Percentiles rank a stretch among this genome's conserved stretches.
Evolutionary conservation across 2,888 invertebrate genomes (phyloP).

Genomic region (Gnatocerus cornutus): DNA sequence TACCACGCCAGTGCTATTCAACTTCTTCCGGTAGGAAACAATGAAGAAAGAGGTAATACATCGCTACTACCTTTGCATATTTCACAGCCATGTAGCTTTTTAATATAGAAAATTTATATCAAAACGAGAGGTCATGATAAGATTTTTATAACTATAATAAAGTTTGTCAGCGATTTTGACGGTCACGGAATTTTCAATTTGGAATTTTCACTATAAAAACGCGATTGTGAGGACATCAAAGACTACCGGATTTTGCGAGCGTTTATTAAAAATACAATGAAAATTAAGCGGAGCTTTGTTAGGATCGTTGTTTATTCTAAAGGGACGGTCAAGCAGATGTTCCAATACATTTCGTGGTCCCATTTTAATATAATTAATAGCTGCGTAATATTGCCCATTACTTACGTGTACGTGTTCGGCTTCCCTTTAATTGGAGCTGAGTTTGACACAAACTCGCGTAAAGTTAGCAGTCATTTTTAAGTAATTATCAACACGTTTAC

Average conservation of each 20-base stretch:
- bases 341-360: constrained; percentile 31
- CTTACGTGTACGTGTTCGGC: constrained; percentile 35
- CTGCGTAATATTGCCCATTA: constrained; percentile 42
- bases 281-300: constrained; percentile 20
- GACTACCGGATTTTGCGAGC: constrained; percentile 1
- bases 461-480: constrained; percentile 8
- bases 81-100: constrained; percentile 2
- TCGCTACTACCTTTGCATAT: constrained; percentile 1
- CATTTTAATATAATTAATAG: constrained; percentile 46
- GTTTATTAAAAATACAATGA: constrained; percentile 11
- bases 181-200: constrained; percentile 18
- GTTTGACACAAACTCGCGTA: constrained; percentile 21
- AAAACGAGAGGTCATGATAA: constrained; percentile 12
- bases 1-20: constrained; percentile 14
- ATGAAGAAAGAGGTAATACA: constrained; percentile 18
- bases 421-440: constrained; percentile 35
- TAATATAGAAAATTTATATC: constrained; percentile 21
- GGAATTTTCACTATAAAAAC: constrained; percentile 8
- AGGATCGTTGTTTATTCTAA: constrained; percentile 29
- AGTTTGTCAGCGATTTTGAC: constrained; percentile 24
- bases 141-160: constrained; percentile 15
- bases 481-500: constrained; percentile 15
- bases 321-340: constrained; percentile 35
- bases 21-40: constrained; percentile 10
- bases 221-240: constrained; percentile 12